Evolutionary conservation across 2,797 vertebrate species (phyloP).

Genomic region (Aythya fuligula): DNA sequence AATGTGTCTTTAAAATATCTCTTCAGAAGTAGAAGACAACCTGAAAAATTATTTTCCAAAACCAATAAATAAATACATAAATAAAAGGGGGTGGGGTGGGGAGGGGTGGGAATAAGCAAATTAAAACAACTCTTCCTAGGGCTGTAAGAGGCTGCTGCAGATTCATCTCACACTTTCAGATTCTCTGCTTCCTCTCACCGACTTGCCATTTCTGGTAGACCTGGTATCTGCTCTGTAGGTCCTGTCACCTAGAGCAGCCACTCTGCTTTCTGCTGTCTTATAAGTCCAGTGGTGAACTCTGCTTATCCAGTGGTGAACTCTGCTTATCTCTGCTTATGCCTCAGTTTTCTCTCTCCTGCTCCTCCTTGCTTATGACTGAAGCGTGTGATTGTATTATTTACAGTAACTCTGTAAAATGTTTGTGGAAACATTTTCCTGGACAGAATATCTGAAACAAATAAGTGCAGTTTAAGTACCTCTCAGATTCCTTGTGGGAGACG

Average conservation of each 20-base stretch:
- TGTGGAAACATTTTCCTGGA: constrained; percentile 48
- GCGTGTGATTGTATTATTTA: constrained; percentile 22
- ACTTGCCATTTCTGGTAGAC: not conserved
- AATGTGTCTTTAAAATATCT: not conserved
- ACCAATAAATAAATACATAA: not conserved
- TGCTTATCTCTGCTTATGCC: not conserved
- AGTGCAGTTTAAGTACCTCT: constrained; percentile 10
- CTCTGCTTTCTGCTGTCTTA: not conserved
- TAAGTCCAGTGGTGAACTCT: not conserved
- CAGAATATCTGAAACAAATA: constrained; percentile 48
- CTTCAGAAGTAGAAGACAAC: not conserved
- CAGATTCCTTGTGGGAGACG: not conserved
- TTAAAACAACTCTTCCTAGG: not conserved
- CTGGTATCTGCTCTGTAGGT: not conserved
- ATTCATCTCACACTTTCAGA: not conserved
- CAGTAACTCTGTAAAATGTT: constrained; percentile 16
- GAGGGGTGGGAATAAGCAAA: not conserved
- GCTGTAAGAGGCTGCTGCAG: not conserved
- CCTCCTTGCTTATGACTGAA: not conserved
- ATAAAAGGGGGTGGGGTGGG: no score
- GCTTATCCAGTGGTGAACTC: not conserved
- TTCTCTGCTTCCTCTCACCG: not conserved
- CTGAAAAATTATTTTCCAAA: not conserved
- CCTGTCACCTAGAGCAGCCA: not conserved
- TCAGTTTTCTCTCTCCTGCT: not conserved